phyloP scores from a whole-genome alignment of 1,140 invertebrate species.

The Hypothenemus hampei region DNA sequence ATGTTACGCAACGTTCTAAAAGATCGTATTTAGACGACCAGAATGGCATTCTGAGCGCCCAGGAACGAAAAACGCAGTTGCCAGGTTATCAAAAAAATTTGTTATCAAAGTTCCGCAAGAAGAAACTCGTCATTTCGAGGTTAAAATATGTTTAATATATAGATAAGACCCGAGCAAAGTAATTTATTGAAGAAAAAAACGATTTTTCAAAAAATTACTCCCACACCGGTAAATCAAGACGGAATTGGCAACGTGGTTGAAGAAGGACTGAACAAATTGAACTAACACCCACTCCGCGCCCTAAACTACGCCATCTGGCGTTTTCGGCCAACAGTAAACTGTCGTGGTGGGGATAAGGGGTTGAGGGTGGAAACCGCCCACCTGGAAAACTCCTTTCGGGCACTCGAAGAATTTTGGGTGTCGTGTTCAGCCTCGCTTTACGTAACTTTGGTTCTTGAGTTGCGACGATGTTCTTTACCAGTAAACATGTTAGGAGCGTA shows the following conservation, averaged over 20 bases:
- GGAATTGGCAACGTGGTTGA: conserved; percentile 3
- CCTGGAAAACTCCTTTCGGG: conserved; percentile 33
- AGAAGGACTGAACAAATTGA: conserved; percentile 4
- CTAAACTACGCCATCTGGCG: conserved; percentile 35
- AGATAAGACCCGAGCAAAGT: too few relatives aligned
- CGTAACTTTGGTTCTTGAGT: conserved; percentile 5
- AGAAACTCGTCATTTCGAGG: too few relatives aligned
- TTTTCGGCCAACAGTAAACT: conserved; percentile 20
- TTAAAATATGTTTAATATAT: too few relatives aligned
- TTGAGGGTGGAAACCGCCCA: conserved; percentile 11
- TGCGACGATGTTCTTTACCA: conserved; percentile 18
- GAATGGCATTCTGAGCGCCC: too few relatives aligned
- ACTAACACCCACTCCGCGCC: conserved; percentile 30
- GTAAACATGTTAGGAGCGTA: conserved; percentile 21
- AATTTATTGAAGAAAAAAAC: too few relatives aligned
- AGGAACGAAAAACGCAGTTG: too few relatives aligned
- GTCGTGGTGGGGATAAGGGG: conserved; percentile 27
- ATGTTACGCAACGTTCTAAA: too few relatives aligned
- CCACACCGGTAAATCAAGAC: too few relatives aligned
- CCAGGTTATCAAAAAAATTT: too few relatives aligned
- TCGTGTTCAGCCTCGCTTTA: conserved; percentile 17
- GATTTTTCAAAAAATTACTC: too few relatives aligned
- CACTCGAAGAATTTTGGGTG: conserved; percentile 35
- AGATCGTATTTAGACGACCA: too few relatives aligned
- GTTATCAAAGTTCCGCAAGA: too few relatives aligned